phyloP scores from a whole-genome alignment of 2,113 vertebrate species.

The Ctenodactylus gundi region DNA sequence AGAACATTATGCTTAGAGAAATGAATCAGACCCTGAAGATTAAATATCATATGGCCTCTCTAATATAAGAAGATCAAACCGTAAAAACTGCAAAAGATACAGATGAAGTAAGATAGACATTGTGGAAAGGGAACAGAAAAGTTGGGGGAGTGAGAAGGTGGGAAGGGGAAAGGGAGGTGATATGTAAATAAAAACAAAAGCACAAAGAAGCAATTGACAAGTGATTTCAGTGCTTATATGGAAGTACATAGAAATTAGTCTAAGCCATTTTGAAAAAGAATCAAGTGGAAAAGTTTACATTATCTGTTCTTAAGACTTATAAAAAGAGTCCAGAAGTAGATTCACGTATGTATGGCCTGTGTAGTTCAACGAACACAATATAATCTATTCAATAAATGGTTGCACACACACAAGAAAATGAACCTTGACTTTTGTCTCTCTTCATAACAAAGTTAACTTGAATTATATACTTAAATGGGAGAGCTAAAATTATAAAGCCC shows the following conservation, averaged over 20 bases:
- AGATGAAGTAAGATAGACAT: no score
- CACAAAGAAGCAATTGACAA: no score
- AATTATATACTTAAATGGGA: background rate
- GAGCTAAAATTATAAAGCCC: background rate
- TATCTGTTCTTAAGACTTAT: background rate
- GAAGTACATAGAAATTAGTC: background rate
- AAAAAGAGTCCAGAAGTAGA: background rate
- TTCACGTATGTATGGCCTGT: background rate
- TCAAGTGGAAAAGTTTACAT: background rate
- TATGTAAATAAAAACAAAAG: no score
- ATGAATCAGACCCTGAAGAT: no score
- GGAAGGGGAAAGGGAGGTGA: no score
- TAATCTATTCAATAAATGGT: background rate
- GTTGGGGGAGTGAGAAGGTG: no score
- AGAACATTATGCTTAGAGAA: no score
- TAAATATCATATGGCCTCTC: no score
- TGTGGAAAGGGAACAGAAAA: no score
- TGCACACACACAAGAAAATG: background rate
- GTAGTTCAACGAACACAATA: background rate
- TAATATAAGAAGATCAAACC: no score
- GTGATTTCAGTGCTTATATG: background rate
- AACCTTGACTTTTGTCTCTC: background rate
- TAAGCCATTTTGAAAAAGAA: background rate
- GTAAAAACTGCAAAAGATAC: no score
- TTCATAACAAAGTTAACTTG: background rate